These are phyloP conservation scores for Celastrina argiolus DNA, from an alignment of 2,888 invertebrate genomes.

Conservation along the genomic window DNA sequence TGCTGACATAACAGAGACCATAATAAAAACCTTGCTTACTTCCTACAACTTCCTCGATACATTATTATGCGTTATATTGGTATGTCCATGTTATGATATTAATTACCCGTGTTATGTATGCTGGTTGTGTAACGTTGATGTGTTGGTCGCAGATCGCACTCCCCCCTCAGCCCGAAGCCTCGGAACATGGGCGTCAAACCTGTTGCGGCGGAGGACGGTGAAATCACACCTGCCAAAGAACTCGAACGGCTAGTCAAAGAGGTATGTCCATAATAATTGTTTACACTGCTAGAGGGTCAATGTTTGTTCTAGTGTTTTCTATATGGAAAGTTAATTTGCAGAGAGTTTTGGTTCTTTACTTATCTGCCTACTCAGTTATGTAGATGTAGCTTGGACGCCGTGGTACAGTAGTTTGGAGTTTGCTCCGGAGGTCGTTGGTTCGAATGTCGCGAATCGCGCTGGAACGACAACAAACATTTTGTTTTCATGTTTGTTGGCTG, in stretches of 20 bases:
- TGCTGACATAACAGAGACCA: not conserved
- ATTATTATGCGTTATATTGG: not conserved
- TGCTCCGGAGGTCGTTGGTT: too few species aligned
- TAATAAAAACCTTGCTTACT: not conserved
- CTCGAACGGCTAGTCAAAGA: slow-evolving; percentile 86
- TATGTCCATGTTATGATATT: not conserved
- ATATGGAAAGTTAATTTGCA: not conserved
- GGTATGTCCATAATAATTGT: slow-evolving; percentile 45
- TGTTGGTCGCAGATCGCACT: slow-evolving; percentile 73
- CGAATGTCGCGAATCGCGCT: too few species aligned
- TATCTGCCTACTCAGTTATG: not conserved
- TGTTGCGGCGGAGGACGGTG: slow-evolving; percentile 76
- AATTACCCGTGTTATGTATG: not conserved
- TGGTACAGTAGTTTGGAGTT: too few species aligned
- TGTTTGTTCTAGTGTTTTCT: slow-evolving; percentile 22
- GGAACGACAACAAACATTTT: too few species aligned
- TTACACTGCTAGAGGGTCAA: not conserved
- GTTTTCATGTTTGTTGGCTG: too few species aligned
- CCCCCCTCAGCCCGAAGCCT: slow-evolving; percentile 80
- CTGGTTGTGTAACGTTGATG: not conserved
- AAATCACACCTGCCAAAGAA: slow-evolving; percentile 82
- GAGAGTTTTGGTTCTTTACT: slow-evolving; percentile 3
- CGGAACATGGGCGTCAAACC: slow-evolving; percentile 70
- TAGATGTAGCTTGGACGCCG: too few species aligned
- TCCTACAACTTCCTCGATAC: not conserved